Base-by-base conservation (phyloP, 2,888 invertebrate genomes). In the Oxycera nigricornis region DNA sequence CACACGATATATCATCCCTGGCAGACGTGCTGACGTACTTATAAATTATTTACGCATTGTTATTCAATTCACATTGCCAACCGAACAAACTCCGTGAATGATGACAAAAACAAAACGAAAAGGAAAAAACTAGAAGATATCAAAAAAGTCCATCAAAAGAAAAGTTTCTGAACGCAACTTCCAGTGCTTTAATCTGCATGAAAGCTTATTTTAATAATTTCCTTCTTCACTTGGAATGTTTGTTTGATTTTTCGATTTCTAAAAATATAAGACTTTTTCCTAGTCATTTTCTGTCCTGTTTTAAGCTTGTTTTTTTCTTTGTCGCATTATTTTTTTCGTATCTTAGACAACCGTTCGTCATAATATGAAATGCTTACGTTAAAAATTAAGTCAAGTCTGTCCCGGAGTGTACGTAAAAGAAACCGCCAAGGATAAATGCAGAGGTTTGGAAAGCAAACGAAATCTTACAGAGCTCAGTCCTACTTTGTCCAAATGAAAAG, bases 171-270 rank as follows among this genome's bases (percentile, higher is more conserved):
- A 59, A 59, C n/a, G n/a, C n/a, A 26, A 59, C 11, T 26, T 26
- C 59, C 59, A 11, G 46, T 67, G 41, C 24, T 67, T 67, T 41
- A 67, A 67, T 39, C 65, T 39, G 30, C 20, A 67, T 46, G 65
- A 67, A 67, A 67, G 65, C 46, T 67, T 67, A 67, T 67, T 67
- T 67, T n/a, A 14, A 41, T 67, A 67, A 67, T 20, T 67, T 41
- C n/a, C 41, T 67, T 41, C 22, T 30, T 55, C 24, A 24, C 7
- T 22, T n/a, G 3, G 20, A 22, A 17, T 14, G 7, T 14, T 67
- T 6, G 31, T 67, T 67, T 67, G 65, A 67, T 41, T 67, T 65
- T 67, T 41, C 9, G 62, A 20, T 35, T 41, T 50, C 50, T 50
- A 6, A 2, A 7, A 62, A 17, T 20, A 20, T 20, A 17, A 2